A percentile compares a stretch with the other conserved stretches of the same genome.
These are phyloP conservation scores for Brenthis hecate DNA, from an alignment of 2,888 invertebrate species.

Conservation along the genomic window DNA sequence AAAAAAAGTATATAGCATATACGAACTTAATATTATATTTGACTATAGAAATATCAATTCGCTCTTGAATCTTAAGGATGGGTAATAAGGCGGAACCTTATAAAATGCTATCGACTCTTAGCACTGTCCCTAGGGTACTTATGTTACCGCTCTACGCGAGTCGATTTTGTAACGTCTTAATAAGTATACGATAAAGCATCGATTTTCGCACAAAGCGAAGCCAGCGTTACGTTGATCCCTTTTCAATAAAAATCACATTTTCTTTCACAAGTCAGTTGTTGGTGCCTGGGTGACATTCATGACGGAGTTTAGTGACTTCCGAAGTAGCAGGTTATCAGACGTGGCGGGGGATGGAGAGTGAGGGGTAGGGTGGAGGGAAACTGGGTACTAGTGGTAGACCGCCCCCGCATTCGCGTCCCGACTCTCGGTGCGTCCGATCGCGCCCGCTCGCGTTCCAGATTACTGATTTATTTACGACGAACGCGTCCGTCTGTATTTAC, in stretches of 20 bases:
- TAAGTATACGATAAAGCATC: slow-evolving; percentile 59
- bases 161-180: slow-evolving; percentile 60
- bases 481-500: slow-evolving; percentile 55
- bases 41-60: neutral
- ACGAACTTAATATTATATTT: neutral
- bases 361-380: slow-evolving; percentile 54
- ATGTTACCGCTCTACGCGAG: slow-evolving; percentile 44
- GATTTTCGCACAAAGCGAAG: slow-evolving; percentile 66
- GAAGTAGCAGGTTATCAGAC: slow-evolving; percentile 81
- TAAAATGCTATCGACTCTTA: slow-evolving; percentile 24
- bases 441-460: slow-evolving; percentile 53
- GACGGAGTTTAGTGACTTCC: slow-evolving; percentile 80
- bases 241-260: slow-evolving; percentile 78
- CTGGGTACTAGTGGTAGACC: slow-evolving; percentile 67
- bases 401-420: slow-evolving; percentile 75
- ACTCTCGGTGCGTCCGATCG: slow-evolving; percentile 65
- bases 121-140: slow-evolving; percentile 41
- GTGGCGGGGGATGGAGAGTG: slow-evolving; percentile 50
- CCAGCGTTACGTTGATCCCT: slow-evolving; percentile 64
- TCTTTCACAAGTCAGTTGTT: slow-evolving; percentile 70
- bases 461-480: slow-evolving; percentile 36
- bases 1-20: neutral
- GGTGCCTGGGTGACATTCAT: slow-evolving; percentile 74
- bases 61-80: slow-evolving; percentile 5
- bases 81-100: slow-evolving; percentile 14